A percentile compares a stretch with the other conserved stretches of the same genome.
Evolutionary conservation across 2,888 invertebrate genomes (phyloP).

Genomic region (Acheta domesticus): DNA sequence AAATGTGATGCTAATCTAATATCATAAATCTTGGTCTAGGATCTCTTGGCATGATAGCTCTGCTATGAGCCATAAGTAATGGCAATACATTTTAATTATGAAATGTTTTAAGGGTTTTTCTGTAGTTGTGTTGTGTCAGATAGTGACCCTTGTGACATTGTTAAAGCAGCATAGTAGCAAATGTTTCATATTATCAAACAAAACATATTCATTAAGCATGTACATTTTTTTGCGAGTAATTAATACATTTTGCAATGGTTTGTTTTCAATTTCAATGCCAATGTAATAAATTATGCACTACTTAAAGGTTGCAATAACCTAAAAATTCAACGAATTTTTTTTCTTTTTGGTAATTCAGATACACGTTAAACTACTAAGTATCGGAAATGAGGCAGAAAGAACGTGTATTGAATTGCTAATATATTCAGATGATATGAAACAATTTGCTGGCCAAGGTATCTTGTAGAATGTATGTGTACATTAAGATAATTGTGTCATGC

Average conservation of each 20-base stretch:
- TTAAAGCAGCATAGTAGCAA: not conserved
- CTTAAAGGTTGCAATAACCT: not conserved
- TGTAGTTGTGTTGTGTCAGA: not conserved
- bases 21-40: too few relatives aligned
- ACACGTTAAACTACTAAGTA: not conserved
- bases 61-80: not conserved
- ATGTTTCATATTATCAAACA: not conserved
- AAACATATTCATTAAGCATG: not conserved
- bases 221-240: not conserved
- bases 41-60: too few relatives aligned
- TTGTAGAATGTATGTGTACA: not conserved
- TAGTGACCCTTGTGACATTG: not conserved
- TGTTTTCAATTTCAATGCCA: too few relatives aligned
- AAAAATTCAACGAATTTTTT: not conserved
- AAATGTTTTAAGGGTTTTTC: not conserved
- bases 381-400: too few relatives aligned
- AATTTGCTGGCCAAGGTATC: not conserved
- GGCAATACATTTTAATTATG: not conserved
- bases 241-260: too few relatives aligned
- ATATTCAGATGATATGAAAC: not conserved
- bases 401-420: too few relatives aligned
- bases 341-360: not conserved
- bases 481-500: conserved; percentile 2
- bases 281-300: too few relatives aligned
- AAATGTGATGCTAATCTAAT: too few relatives aligned